phyloP scores from a whole-genome alignment of 2,888 invertebrate genomes.

The Cantharis flavilabris region DNA sequence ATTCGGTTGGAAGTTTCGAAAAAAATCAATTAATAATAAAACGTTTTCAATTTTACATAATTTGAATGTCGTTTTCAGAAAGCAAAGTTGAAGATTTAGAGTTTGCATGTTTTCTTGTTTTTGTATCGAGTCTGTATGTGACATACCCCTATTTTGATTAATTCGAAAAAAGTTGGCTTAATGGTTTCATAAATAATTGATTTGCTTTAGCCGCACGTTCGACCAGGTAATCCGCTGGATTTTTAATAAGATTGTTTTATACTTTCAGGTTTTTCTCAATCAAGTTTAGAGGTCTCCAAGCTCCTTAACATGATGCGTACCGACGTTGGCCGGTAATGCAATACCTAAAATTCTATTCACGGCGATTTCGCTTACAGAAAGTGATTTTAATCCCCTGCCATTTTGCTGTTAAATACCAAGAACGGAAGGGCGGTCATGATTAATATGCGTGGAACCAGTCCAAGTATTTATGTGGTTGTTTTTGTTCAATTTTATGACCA shows the following conservation, averaged over 20 bases:
- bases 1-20: background rate
- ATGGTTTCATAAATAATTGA: background rate
- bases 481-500: constrained; percentile 20
- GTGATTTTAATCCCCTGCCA: constrained; percentile 19
- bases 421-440: constrained; percentile 20
- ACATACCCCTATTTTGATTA: background rate
- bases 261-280: background rate
- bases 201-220: background rate
- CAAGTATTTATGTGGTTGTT: constrained; percentile 21
- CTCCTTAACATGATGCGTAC: background rate
- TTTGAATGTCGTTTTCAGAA: background rate
- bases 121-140: background rate
- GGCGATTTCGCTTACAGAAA: constrained; percentile 11
- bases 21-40: background rate
- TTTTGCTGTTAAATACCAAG: constrained; percentile 22
- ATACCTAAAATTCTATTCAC: constrained; percentile 17
- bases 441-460: constrained; percentile 25
- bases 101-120: background rate
- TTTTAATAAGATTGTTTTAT: background rate
- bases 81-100: background rate
- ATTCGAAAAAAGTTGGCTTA: background rate
- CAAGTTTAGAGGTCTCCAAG: background rate
- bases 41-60: background rate
- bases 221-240: background rate
- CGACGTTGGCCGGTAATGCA: background rate